These are phyloP conservation scores for Hassar affinis DNA, from an alignment of 2,113 vertebrate genomes.

Conservation along the genomic window DNA sequence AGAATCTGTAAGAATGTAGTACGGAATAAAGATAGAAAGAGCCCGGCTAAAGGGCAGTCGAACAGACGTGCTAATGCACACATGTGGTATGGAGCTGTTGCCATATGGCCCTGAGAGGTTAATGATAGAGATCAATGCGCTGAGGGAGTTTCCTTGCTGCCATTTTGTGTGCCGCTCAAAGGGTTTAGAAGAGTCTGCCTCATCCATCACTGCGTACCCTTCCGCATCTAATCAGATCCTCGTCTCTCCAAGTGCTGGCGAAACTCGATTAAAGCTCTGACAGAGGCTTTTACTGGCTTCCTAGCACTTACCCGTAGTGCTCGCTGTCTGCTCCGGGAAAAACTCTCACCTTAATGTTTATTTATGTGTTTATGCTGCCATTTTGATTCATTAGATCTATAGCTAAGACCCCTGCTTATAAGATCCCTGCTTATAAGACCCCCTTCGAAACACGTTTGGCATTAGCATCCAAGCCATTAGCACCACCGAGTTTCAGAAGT, in stretches of 20 bases:
- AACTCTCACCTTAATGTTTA: constrained; percentile 66
- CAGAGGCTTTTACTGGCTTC: constrained; percentile 66
- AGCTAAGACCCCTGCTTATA: constrained; percentile 41
- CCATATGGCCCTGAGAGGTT: constrained; percentile 61
- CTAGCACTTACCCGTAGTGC: constrained; percentile 64
- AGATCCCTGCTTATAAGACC: constrained; percentile 39
- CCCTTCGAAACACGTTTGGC: constrained; percentile 40
- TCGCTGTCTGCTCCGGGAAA: constrained; percentile 68
- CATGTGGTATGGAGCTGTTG: constrained; percentile 44
- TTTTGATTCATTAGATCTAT: constrained; percentile 62
- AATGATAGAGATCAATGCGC: constrained; percentile 60
- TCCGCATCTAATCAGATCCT: constrained; percentile 71
- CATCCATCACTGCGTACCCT: constrained; percentile 64
- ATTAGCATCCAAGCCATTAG: constrained; percentile 28
- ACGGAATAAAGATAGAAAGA: constrained; percentile 7
- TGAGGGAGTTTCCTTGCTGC: constrained; percentile 58
- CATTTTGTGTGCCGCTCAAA: constrained; percentile 55
- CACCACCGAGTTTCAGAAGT: neutral
- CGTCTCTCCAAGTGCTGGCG: constrained; percentile 56
- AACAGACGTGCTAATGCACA: constrained; percentile 24
- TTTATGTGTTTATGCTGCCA: constrained; percentile 68
- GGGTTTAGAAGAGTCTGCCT: constrained; percentile 50
- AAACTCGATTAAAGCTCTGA: constrained; percentile 73
- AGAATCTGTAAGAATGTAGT: neutral
- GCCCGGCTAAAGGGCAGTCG: constrained; percentile 13